Evolutionary conservation across 2,888 invertebrate species (phyloP).

Genomic region (Dryobotodes eremita): DNA sequence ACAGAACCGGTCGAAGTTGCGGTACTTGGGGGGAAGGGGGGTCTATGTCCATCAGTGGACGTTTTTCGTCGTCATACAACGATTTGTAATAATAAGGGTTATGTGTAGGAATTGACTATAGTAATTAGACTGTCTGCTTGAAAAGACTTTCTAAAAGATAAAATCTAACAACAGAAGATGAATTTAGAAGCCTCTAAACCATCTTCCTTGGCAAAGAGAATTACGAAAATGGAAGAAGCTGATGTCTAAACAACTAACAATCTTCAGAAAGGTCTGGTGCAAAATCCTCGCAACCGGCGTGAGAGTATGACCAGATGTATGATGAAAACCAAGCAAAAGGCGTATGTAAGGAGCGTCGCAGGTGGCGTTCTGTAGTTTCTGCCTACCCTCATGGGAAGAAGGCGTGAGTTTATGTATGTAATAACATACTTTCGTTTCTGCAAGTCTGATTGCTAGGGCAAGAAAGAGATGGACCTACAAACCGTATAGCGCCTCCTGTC

Average conservation of each 20-base stretch:
- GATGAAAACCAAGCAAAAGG: neutral
- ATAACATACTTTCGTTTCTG: neutral
- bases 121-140: too few relatives aligned
- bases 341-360: too few relatives aligned
- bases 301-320: neutral
- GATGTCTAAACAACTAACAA: neutral
- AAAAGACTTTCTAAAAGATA: too few relatives aligned
- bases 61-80: too few relatives aligned
- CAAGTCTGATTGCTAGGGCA: neutral
- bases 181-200: slow-evolving; percentile 34
- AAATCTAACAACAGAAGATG: slow-evolving; percentile 6
- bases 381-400: neutral
- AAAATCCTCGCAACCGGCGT: neutral
- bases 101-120: too few relatives aligned
- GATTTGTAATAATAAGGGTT: too few relatives aligned
- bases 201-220: slow-evolving; percentile 27
- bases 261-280: neutral
- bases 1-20: too few relatives aligned
- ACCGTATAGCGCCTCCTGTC: too few relatives aligned
- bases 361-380: neutral
- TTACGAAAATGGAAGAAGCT: slow-evolving; percentile 33
- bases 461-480: neutral
- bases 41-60: too few relatives aligned
- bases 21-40: too few relatives aligned
- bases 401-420: too few relatives aligned